A percentile compares a stretch with the other conserved stretches of the same genome.
Evolutionary conservation across 2,797 vertebrate species (phyloP).

Genomic region (Aeoliscus strigatus): DNA sequence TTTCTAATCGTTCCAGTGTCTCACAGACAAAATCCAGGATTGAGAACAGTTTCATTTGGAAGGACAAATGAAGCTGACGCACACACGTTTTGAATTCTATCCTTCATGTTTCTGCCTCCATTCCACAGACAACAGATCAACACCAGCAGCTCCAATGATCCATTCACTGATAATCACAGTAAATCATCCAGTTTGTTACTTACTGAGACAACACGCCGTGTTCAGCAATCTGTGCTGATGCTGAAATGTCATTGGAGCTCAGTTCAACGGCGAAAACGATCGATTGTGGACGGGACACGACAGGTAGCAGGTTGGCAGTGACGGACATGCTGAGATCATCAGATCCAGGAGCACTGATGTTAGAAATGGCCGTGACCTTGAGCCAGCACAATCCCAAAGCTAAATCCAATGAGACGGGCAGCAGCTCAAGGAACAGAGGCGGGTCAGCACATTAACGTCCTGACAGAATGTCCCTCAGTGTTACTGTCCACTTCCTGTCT

Average conservation of each 20-base stretch:
- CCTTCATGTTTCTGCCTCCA: too few relatives aligned
- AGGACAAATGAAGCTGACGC: too few relatives aligned
- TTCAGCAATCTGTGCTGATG: too few relatives aligned
- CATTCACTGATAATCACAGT: too few relatives aligned
- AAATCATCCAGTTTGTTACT: too few relatives aligned
- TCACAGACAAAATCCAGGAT: too few relatives aligned
- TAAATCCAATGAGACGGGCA: conserved; percentile 27
- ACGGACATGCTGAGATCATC: conserved; percentile 29
- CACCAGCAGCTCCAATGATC: too few relatives aligned
- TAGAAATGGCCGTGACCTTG: conserved; percentile 22
- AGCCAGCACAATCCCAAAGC: conserved; percentile 23
- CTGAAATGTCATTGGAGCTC: background rate
- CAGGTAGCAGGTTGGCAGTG: conserved; percentile 18
- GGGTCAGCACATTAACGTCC: conserved; percentile 12
- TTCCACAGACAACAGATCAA: too few relatives aligned
- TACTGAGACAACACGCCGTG: too few relatives aligned
- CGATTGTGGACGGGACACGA: background rate
- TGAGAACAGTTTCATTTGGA: too few relatives aligned
- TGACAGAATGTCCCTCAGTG: conserved; percentile 1
- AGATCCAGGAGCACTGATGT: conserved; percentile 17
- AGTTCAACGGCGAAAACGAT: conserved; percentile 1
- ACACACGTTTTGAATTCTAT: too few relatives aligned
- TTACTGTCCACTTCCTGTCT: background rate
- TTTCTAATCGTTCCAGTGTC: too few relatives aligned
- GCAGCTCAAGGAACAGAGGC: background rate